Evolutionary conservation across 1,140 invertebrate genomes (phyloP).

Genomic region (Nasonia giraulti): DNA sequence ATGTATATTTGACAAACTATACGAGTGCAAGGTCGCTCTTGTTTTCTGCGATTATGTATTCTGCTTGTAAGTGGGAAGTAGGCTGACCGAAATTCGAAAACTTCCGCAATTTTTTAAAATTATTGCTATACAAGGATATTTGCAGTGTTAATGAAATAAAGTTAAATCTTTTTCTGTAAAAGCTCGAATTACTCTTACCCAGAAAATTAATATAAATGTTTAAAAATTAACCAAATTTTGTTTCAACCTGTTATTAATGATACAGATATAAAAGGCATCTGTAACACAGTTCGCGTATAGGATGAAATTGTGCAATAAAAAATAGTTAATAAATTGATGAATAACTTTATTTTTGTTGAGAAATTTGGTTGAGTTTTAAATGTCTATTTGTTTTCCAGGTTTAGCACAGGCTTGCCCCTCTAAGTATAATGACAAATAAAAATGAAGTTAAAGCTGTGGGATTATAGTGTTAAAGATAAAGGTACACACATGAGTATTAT

Average conservation of each 20-base stretch:
- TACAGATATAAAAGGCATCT: too few species aligned
- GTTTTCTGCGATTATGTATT: slow-evolving; percentile 21
- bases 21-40: slow-evolving; percentile 39
- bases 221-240: too few species aligned
- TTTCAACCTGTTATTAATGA: too few species aligned
- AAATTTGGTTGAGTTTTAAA: neutral
- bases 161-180: too few species aligned
- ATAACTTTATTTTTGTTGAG: too few species aligned
- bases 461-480: neutral
- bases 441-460: neutral
- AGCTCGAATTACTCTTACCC: too few species aligned
- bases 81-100: slow-evolving; percentile 12
- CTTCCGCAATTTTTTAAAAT: too few species aligned
- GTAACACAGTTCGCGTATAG: too few species aligned
- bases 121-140: neutral
- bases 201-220: too few species aligned
- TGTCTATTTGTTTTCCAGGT: neutral
- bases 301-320: too few species aligned
- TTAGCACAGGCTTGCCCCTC: neutral
- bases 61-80: slow-evolving; percentile 20
- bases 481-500: neutral
- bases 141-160: neutral
- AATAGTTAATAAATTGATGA: too few species aligned
- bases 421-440: neutral
- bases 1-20: slow-evolving; percentile 26